Percentiles rank a stretch among this genome's conserved stretches.
Evolutionary conservation across 2,888 invertebrate genomes (phyloP).

Genomic region (Hecatera dysodea): DNA sequence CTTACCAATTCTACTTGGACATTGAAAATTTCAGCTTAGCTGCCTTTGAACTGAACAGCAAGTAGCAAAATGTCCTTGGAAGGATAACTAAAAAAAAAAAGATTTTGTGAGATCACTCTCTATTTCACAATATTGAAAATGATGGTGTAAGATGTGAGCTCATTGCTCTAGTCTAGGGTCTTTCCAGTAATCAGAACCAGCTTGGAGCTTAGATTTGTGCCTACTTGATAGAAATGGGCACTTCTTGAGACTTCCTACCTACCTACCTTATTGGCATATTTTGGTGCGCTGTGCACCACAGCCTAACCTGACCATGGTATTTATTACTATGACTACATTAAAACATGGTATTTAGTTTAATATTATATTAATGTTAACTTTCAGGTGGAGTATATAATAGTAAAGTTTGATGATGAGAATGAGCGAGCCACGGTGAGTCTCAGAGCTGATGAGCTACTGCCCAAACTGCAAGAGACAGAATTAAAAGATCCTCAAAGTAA

Average conservation of each 20-base stretch:
- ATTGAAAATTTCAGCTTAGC: background rate
- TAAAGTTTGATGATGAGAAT: slow-evolving; percentile 97
- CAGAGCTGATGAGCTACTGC: slow-evolving; percentile 95
- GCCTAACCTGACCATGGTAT: background rate
- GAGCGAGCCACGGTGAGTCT: slow-evolving; percentile 96
- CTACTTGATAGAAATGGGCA: background rate
- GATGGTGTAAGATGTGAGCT: slow-evolving; percentile 25
- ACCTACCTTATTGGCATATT: too few relatives aligned
- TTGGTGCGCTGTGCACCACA: background rate
- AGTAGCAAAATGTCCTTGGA: background rate
- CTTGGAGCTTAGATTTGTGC: background rate
- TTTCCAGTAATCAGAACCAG: too few relatives aligned
- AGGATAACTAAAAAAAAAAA: background rate
- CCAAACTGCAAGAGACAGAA: slow-evolving; percentile 95
- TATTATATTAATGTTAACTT: slow-evolving; percentile 54
- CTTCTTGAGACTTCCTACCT: background rate
- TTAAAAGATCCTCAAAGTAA: slow-evolving; percentile 93
- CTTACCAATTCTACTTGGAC: background rate
- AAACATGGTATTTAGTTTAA: too few relatives aligned
- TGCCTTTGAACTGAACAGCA: background rate
- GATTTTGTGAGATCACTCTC: background rate
- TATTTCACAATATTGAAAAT: slow-evolving; percentile 30
- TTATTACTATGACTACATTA: too few relatives aligned
- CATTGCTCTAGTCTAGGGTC: too few relatives aligned
- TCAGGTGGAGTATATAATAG: slow-evolving; percentile 97